phyloP scores from a whole-genome alignment of 2,888 invertebrate genomes.

The Amphipoea oculea region DNA sequence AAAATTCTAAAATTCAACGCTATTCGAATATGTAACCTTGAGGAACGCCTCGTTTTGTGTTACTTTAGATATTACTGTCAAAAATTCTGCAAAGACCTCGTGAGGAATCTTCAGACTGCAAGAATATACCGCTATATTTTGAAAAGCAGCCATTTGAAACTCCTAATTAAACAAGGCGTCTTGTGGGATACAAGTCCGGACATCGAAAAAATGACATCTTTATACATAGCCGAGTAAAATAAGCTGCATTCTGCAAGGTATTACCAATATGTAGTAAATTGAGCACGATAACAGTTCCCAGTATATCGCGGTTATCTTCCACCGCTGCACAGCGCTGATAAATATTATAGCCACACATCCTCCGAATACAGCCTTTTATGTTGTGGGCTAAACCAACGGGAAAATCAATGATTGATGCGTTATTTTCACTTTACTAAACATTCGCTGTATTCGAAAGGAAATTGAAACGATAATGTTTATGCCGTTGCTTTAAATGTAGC shows the following conservation, averaged over 20 bases:
- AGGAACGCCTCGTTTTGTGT: not conserved
- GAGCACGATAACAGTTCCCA: constrained; percentile 52
- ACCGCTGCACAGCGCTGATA: constrained; percentile 59
- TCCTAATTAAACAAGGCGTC: not conserved
- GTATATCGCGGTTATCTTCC: constrained; percentile 62
- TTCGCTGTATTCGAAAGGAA: constrained; percentile 16
- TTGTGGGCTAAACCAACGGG: constrained; percentile 38
- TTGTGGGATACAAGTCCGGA: not conserved
- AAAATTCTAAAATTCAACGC: constrained; percentile 13
- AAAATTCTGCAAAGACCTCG: not conserved
- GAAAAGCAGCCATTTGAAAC: not conserved
- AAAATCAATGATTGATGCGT: constrained; percentile 57
- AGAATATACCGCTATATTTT: not conserved
- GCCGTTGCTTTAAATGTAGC: not conserved
- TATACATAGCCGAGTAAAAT: constrained; percentile 6
- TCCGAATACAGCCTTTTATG: constrained; percentile 45
- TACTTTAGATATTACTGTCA: not conserved
- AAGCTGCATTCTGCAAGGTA: constrained; percentile 48
- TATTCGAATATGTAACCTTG: not conserved
- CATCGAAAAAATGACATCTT: not conserved
- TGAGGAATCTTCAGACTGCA: not conserved
- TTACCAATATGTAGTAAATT: constrained; percentile 65
- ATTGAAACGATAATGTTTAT: constrained; percentile 20
- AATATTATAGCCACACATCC: constrained; percentile 48
- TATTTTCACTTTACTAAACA: constrained; percentile 45